phyloP scores from a whole-genome alignment of 2,113 vertebrate genomes.

The Psilopsiagon aymara region DNA sequence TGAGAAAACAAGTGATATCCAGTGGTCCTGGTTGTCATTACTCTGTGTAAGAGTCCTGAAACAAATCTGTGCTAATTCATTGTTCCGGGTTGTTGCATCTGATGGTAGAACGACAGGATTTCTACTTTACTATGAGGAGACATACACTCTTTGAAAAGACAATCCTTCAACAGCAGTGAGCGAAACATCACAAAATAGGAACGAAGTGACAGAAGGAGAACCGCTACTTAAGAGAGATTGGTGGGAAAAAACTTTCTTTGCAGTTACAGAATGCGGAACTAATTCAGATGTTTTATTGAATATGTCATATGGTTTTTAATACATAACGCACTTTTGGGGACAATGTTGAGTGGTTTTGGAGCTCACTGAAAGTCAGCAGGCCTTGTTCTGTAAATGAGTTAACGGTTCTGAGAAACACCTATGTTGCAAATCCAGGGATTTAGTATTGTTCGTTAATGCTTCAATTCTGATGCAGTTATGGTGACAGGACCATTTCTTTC shows the following conservation, averaged over 20 bases:
- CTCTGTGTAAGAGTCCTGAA: not conserved
- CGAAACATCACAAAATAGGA: fast-evolving
- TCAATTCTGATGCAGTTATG: not conserved
- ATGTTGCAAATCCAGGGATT: not conserved
- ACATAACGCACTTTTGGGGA: fast-evolving
- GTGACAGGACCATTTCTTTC: not conserved
- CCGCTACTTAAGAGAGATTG: not conserved
- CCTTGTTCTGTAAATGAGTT: not conserved
- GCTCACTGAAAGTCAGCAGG: not conserved
- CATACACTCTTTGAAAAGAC: not conserved
- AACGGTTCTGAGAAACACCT: not conserved
- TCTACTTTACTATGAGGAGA: not conserved
- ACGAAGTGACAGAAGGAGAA: not conserved
- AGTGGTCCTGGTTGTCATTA: not conserved
- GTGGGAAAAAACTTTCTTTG: not conserved
- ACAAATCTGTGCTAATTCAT: too few relatives aligned
- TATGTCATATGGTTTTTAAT: not conserved
- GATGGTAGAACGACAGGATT: not conserved
- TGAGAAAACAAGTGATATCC: not conserved
- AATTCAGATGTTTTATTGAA: not conserved
- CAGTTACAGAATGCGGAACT: not conserved
- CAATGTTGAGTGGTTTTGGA: not conserved
- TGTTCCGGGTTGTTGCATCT: not conserved
- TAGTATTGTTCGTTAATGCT: fast-evolving
- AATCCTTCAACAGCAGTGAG: too few relatives aligned